Conservation (phyloP, 2,888 invertebrate species). For the Polydrusus pterygomalis region DNA sequence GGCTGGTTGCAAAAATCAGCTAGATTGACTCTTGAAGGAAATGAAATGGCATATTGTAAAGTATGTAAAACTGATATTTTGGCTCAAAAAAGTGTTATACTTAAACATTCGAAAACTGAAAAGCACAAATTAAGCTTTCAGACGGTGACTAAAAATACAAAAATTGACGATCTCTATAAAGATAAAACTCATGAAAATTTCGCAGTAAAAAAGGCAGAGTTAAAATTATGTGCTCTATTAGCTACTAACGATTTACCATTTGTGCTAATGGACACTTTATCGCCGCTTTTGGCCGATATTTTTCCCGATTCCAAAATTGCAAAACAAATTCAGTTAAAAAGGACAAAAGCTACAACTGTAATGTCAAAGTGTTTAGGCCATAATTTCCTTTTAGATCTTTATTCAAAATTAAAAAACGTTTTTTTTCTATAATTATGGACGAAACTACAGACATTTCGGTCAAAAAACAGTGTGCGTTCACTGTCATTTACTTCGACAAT, state of each 20-base stretch:
- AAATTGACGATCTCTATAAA: slow-evolving; percentile 8
- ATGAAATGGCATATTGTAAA: slow-evolving; percentile 8
- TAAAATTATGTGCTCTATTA: slow-evolving; percentile 42
- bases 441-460: slow-evolving; percentile 42
- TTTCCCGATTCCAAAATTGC: slow-evolving; percentile 49
- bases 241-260: slow-evolving; percentile 45
- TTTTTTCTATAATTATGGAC: slow-evolving; percentile 52
- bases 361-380: slow-evolving; percentile 14
- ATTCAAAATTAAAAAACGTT: slow-evolving; percentile 4
- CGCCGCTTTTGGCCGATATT: slow-evolving; percentile 25
- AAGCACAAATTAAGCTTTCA: slow-evolving; percentile 10
- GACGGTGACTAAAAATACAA: slow-evolving; percentile 9
- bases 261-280: slow-evolving; percentile 25
- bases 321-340: slow-evolving; percentile 32
- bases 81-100: slow-evolving; percentile 14
- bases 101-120: slow-evolving; percentile 5
- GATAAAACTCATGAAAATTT: slow-evolving; percentile 1
- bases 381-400: slow-evolving; percentile 7
- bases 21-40: neutral
- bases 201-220: slow-evolving; percentile 42
- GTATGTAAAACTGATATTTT: slow-evolving; percentile 12
- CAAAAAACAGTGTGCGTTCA: slow-evolving; percentile 50
- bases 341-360: slow-evolving; percentile 39
- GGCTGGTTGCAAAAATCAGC: slow-evolving; percentile 6
- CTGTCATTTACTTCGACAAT: slow-evolving; percentile 4